Conservation (phyloP, 2,113 vertebrate species). For the Australoheros scitulus region DNA sequence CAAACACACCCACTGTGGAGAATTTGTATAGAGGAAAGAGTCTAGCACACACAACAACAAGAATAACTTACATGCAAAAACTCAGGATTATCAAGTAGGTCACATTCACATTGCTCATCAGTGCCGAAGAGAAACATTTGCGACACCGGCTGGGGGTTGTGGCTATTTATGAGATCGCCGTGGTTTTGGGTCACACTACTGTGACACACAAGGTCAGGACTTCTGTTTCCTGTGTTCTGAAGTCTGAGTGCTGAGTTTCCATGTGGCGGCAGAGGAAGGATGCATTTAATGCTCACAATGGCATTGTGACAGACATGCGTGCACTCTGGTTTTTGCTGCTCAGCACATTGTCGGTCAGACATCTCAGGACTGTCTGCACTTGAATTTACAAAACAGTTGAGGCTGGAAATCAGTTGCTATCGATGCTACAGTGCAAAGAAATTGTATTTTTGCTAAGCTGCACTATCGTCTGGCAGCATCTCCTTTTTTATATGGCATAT, state of each 20-base stretch:
- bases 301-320: constrained; percentile 10
- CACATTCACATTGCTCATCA: neutral
- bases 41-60: neutral
- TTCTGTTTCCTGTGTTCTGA: constrained; percentile 43
- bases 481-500: neutral
- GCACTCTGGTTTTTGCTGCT: constrained; percentile 17
- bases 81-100: neutral
- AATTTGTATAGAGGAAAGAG: neutral
- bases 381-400: neutral
- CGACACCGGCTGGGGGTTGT: neutral
- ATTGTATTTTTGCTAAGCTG: neutral
- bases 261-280: constrained; percentile 36
- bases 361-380: constrained; percentile 13
- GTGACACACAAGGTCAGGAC: constrained; percentile 34
- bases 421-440: neutral
- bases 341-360: constrained; percentile 38
- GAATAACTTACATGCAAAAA: neutral
- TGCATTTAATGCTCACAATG: neutral
- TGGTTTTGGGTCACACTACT: constrained; percentile 27
- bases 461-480: neutral
- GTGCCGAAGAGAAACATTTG: neutral
- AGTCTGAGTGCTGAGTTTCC: constrained; percentile 27
- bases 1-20: neutral
- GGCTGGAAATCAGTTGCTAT: neutral
- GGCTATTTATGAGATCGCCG: constrained; percentile 25